These are phyloP conservation scores for Talpa occidentalis DNA, from an alignment of 2,113 vertebrate species.

Conservation along the genomic window DNA sequence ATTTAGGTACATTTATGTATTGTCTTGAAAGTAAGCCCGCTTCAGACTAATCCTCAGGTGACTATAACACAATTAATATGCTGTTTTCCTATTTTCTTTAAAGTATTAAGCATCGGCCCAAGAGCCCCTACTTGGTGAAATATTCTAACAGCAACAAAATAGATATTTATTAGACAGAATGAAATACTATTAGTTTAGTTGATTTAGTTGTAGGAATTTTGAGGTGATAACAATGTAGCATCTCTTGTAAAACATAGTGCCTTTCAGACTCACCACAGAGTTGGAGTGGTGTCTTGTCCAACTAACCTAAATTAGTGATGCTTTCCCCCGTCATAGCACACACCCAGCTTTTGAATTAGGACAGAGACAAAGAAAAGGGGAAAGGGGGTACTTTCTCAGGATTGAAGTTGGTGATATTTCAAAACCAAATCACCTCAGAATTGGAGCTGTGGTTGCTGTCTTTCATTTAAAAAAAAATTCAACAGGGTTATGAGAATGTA, in stretches of 20 bases:
- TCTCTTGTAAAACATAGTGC: not conserved
- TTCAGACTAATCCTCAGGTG: conserved; percentile 12
- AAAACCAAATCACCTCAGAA: not conserved
- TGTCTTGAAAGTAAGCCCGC: not conserved
- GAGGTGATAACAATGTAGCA: not conserved
- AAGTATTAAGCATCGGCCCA: not conserved
- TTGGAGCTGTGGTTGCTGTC: not conserved
- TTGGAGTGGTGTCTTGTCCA: not conserved
- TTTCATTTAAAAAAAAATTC: conserved; percentile 41
- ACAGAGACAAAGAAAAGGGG: not conserved
- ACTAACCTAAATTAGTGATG: not conserved
- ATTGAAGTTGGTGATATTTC: not conserved
- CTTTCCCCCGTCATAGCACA: not conserved
- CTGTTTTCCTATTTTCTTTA: not conserved
- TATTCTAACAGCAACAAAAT: not conserved
- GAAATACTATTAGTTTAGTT: not conserved
- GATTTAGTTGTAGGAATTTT: conserved; percentile 5
- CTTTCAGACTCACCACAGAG: not conserved
- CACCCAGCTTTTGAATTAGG: not conserved
- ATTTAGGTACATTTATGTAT: not conserved
- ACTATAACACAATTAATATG: not conserved
- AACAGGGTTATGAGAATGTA: not conserved
- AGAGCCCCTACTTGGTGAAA: not conserved
- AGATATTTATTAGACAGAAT: conserved; percentile 19
- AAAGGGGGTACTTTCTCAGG: conserved; percentile 12